Evolutionary conservation across 1,140 invertebrate species (phyloP).

Genomic region (Spodoptera litura): DNA sequence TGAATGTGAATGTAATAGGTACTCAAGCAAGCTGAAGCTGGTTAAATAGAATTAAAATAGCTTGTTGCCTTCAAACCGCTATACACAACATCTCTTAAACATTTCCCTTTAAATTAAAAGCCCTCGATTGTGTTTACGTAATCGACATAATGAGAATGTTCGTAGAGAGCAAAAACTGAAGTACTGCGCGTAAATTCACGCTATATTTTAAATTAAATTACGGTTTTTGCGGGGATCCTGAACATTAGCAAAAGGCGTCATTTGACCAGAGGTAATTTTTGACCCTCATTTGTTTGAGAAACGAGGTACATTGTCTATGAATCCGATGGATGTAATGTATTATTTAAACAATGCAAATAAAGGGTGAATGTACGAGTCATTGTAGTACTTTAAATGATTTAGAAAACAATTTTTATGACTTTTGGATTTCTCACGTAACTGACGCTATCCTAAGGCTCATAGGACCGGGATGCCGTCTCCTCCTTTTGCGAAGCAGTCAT

Average conservation of each 20-base stretch:
- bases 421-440: too few relatives aligned
- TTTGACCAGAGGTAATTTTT: slow-evolving; percentile 42
- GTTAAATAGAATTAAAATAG: too few relatives aligned
- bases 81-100: not conserved
- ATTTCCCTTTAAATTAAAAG: slow-evolving; percentile 2
- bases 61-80: too few relatives aligned
- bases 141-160: slow-evolving; percentile 31
- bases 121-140: slow-evolving; percentile 22
- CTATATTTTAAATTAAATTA: slow-evolving; percentile 43
- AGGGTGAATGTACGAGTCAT: not conserved
- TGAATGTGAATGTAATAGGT: too few relatives aligned
- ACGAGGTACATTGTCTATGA: not conserved
- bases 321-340: not conserved
- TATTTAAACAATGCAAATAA: not conserved
- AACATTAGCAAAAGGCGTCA: slow-evolving; percentile 33
- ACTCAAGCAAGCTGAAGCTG: too few relatives aligned
- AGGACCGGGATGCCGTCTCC: too few relatives aligned
- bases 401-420: too few relatives aligned
- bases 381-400: not conserved
- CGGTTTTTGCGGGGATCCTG: slow-evolving; percentile 38
- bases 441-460: too few relatives aligned
- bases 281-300: slow-evolving; percentile 44
- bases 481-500: too few relatives aligned
- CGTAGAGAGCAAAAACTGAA: slow-evolving; percentile 29
- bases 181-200: slow-evolving; percentile 28